Conservation (phyloP, 2,113 vertebrate genomes). For the Trematomus loennbergii region DNA sequence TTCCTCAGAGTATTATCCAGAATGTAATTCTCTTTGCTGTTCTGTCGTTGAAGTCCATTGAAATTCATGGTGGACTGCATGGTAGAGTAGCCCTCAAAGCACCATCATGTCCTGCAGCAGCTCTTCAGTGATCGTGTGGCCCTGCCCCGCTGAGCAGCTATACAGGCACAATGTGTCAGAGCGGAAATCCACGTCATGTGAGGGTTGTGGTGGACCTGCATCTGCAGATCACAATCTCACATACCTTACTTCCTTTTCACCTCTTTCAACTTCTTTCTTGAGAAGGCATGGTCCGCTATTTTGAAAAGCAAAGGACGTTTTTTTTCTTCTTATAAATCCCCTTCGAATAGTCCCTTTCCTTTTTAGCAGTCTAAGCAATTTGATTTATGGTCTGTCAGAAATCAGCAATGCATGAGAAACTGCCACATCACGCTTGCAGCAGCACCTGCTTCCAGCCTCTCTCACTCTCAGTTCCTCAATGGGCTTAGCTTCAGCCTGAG, state of each 20-base stretch:
- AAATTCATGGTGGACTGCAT: slow-evolving; percentile 84
- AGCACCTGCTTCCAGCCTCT: slow-evolving; percentile 66
- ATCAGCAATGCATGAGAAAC: slow-evolving; percentile 70
- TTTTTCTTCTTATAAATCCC: slow-evolving; percentile 29
- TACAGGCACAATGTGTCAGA: slow-evolving; percentile 67
- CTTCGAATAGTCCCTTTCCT: slow-evolving; percentile 55
- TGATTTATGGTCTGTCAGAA: slow-evolving; percentile 73
- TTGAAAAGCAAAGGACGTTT: slow-evolving; percentile 29
- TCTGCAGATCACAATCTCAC: slow-evolving; percentile 61
- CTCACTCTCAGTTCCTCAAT: slow-evolving; percentile 67
- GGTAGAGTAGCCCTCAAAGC: slow-evolving; percentile 58
- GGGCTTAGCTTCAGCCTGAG: slow-evolving; percentile 43
- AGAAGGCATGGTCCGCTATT: slow-evolving; percentile 41
- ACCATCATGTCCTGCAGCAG: slow-evolving; percentile 60
- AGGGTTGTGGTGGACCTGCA: slow-evolving; percentile 78
- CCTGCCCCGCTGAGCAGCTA: slow-evolving; percentile 43
- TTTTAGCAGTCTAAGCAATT: slow-evolving; percentile 64
- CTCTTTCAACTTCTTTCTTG: slow-evolving; percentile 46
- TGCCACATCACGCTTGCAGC: slow-evolving; percentile 42
- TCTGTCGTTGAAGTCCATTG: slow-evolving; percentile 76
- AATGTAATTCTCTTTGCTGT: slow-evolving; percentile 66
- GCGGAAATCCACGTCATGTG: slow-evolving; percentile 88
- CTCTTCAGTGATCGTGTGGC: slow-evolving; percentile 63
- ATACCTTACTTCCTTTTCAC: slow-evolving; percentile 56
- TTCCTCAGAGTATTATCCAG: slow-evolving; percentile 70